Evolutionary conservation across 2,888 invertebrate species (phyloP).

Genomic region (Coenonympha glycerion): DNA sequence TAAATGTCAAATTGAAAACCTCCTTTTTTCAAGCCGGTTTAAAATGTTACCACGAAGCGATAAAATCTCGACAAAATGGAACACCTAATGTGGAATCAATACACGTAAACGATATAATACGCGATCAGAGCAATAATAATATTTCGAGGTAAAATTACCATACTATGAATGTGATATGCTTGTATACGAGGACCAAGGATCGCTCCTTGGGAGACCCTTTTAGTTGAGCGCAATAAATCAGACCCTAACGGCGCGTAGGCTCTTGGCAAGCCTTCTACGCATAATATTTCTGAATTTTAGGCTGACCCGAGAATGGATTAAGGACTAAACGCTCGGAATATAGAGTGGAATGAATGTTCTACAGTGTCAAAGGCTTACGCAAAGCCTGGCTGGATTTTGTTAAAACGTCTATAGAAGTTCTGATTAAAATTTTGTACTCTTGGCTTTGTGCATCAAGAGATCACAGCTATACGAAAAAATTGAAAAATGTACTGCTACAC

Average conservation of each 20-base stretch:
- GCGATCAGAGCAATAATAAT: constrained; percentile 59
- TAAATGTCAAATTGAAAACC: too few relatives aligned
- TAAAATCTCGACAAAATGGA: constrained; percentile 16
- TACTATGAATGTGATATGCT: constrained; percentile 61
- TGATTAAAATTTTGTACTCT: background rate
- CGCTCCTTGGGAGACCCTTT: constrained; percentile 68
- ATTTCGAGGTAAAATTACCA: constrained; percentile 59
- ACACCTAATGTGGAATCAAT: constrained; percentile 36
- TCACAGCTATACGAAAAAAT: background rate
- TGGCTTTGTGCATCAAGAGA: background rate
- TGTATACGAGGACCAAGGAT: constrained; percentile 52
- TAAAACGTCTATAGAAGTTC: background rate
- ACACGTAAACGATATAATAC: constrained; percentile 36
- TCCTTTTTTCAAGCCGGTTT: too few relatives aligned
- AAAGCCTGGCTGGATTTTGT: background rate
- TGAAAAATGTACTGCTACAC: too few relatives aligned
- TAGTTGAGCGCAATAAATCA: constrained; percentile 69
- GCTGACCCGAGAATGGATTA: constrained; percentile 44
- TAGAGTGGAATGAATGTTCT: constrained; percentile 44
- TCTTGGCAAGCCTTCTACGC: constrained; percentile 46
- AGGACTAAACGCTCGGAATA: constrained; percentile 43
- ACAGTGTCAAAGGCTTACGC: background rate
- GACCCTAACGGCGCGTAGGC: constrained; percentile 66
- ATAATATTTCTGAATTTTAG: constrained; percentile 62
- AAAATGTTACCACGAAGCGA: too few relatives aligned